These are phyloP conservation scores for Dicranocentrus wangi DNA, from an alignment of 2,888 invertebrate genomes.

Conservation along the genomic window DNA sequence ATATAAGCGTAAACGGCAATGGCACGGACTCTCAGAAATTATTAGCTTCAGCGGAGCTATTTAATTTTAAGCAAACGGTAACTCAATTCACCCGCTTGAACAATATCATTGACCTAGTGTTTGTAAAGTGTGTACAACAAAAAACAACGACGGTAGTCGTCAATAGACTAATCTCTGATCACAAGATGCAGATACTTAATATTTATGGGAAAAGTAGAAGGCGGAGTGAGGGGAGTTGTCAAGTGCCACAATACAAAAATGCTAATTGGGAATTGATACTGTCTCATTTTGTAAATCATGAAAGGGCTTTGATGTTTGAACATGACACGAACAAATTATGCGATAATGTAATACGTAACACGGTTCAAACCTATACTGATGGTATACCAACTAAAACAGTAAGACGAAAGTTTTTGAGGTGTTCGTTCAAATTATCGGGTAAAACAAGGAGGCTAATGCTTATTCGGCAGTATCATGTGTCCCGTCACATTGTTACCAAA, in stretches of 20 bases:
- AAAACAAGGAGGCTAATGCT: not conserved
- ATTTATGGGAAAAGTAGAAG: too few species aligned
- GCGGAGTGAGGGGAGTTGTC: too few species aligned
- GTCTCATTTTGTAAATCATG: not conserved
- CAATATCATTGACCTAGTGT: not conserved
- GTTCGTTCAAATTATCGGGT: not conserved
- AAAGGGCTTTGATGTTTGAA: not conserved
- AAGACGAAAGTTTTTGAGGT: too few species aligned
- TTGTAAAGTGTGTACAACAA: not conserved
- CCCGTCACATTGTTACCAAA: not conserved
- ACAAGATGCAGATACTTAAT: not conserved
- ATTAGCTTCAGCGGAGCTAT: not conserved
- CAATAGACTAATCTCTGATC: not conserved
- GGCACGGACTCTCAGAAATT: not conserved
- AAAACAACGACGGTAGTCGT: too few species aligned
- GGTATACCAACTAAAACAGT: not conserved
- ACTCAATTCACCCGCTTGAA: not conserved
- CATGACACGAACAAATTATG: not conserved
- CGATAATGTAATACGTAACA: too few species aligned
- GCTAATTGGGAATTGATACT: not conserved
- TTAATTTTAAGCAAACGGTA: not conserved
- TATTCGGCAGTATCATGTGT: not conserved
- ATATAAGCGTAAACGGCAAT: slow-evolving; percentile 1
- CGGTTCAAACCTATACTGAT: too few species aligned
- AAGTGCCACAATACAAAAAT: too few species aligned